These are phyloP conservation scores for Alligator mississippiensis DNA, from an alignment of 2,113 vertebrate genomes.

Conservation along the genomic window DNA sequence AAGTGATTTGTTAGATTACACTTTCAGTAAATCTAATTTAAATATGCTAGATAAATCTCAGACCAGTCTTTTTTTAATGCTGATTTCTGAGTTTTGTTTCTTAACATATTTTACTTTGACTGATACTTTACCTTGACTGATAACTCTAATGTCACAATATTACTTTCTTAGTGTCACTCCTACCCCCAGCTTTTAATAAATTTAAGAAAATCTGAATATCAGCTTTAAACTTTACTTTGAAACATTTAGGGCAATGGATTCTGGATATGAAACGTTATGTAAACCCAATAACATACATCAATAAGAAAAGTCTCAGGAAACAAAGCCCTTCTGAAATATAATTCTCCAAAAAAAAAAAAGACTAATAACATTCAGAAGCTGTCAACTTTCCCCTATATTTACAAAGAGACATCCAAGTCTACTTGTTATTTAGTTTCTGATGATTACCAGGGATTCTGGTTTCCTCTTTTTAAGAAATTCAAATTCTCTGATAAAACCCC, in stretches of 20 bases:
- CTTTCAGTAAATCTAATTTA: not conserved
- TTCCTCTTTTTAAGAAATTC: too few species aligned
- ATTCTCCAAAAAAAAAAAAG: not conserved
- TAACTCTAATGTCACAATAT: slow-evolving; percentile 6
- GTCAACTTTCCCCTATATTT: not conserved
- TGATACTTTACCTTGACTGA: slow-evolving; percentile 46
- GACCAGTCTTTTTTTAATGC: not conserved
- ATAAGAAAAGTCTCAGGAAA: not conserved
- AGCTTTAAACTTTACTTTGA: slow-evolving; percentile 9
- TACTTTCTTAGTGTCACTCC: slow-evolving; percentile 14
- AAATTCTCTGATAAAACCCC: too few species aligned
- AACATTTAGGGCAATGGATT: not conserved
- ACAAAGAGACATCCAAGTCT: not conserved
- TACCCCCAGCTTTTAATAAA: not conserved
- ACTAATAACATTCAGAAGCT: not conserved
- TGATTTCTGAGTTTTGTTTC: slow-evolving; percentile 43
- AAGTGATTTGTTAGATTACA: not conserved
- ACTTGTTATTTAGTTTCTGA: not conserved
- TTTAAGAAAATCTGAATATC: not conserved
- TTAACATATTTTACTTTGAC: slow-evolving; percentile 31
- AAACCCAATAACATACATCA: not conserved
- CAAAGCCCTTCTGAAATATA: not conserved
- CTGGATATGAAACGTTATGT: not conserved
- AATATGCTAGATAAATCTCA: not conserved
- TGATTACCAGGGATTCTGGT: not conserved